Base-by-base conservation (phyloP, 2,797 vertebrate genomes). In the Liasis olivaceus region DNA sequence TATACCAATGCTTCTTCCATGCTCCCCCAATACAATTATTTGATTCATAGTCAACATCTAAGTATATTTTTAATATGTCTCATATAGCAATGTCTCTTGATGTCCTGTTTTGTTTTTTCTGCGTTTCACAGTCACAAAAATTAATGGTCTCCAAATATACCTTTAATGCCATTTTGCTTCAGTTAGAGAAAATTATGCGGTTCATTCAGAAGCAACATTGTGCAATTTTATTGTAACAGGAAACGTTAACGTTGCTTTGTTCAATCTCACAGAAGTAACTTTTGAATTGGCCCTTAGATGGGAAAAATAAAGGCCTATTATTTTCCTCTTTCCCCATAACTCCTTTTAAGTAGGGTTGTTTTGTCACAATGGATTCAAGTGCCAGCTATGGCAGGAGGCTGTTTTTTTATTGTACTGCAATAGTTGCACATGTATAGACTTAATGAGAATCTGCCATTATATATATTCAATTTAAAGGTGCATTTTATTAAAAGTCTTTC, bases 401-500 rank as follows among this genome's bases (percentile, higher is more conserved):
- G 86, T 20, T 87, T 31, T 87, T 60, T 13, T 0, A 31, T 3
- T 31, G 22, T 60, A 22, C 31, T 81, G 28, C 4, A 60, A 28
- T 86, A 2, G 24, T 13, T 72, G n/a, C 24, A 9, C n/a, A 5
- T n/a, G 54, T 20, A 3, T 58, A 15, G 26, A 28, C 20, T 17
- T 7, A 36, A 11, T 9, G 22, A 54, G 36, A 88, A 7, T 14
- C 2, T 24, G 66, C 9, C 58, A 24, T 54, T 85, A 36, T 31
- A 12, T 85, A 87, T 62, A 13, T 28, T 15, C 14, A n/a, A 1
- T 26, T 56, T 81, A 42, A 20, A 54, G 6, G 54, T 26, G 36
- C 66, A 62, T 28, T 91, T 77, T 91, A n/a, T 22, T 64, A 87
- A 2, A n/a, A 28, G 12, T n/a, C 63, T 14, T 91, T 95, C 96